These are phyloP conservation scores for Caenorhabditis sp. DNA, from an alignment of 2,888 invertebrate genomes.

Conservation along the genomic window DNA sequence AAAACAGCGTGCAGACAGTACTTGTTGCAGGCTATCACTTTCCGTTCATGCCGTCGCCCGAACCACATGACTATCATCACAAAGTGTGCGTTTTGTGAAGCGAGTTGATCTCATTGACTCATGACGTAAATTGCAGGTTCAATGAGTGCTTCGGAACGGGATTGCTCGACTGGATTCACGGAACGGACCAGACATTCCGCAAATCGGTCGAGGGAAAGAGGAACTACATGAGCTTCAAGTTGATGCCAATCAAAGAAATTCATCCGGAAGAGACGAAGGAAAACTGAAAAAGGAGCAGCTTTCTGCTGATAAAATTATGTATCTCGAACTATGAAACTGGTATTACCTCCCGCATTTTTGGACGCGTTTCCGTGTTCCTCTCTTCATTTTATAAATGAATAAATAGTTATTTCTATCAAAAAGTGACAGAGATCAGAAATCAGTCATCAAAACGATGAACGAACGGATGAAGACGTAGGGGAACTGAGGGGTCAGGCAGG, in stretches of 20 bases:
- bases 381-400: not conserved
- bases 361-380: not conserved
- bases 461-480: not conserved
- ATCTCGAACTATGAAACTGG: conserved; percentile 11
- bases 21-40: conserved; percentile 87
- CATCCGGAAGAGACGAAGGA: conserved; percentile 79
- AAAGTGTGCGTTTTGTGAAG: conserved; percentile 86
- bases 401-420: not conserved
- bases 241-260: conserved; percentile 83
- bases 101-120: not conserved
- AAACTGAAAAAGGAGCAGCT: not conserved
- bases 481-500: not conserved
- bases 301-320: conserved; percentile 1
- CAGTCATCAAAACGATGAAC: not conserved
- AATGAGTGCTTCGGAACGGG: conserved; percentile 92
- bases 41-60: conserved; percentile 91
- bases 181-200: conserved; percentile 90
- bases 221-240: conserved; percentile 85
- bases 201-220: conserved; percentile 88
- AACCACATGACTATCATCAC: conserved; percentile 93
- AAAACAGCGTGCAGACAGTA: conserved; percentile 9
- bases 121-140: conserved; percentile 86
- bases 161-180: conserved; percentile 90
- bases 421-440: not conserved
- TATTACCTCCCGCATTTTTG: conserved; percentile 4